A percentile compares a stretch with the other conserved stretches of the same genome.
Evolutionary conservation across 2,113 vertebrate species (phyloP).

Genomic region (Tetrao urogallus): DNA sequence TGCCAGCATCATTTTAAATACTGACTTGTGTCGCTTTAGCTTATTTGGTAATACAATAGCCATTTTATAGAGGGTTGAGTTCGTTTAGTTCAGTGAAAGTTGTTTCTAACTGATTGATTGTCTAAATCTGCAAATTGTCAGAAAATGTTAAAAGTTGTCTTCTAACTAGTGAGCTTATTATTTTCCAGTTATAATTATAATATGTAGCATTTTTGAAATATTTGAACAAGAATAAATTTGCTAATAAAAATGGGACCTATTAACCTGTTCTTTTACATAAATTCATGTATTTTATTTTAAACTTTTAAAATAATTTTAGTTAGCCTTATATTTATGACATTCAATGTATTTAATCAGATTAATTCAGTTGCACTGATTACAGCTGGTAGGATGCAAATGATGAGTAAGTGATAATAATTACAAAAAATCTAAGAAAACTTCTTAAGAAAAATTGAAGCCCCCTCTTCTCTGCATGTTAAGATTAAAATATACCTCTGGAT

Average conservation of each 20-base stretch:
- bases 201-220: constrained; percentile 9
- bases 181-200: constrained; percentile 37
- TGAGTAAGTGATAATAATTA: constrained; percentile 21
- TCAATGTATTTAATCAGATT: not conserved
- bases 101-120: constrained; percentile 3
- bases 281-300: not conserved
- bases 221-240: not conserved
- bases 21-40: constrained; percentile 53
- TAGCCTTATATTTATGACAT: not conserved
- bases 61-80: constrained; percentile 37
- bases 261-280: constrained; percentile 11
- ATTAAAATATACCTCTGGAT: constrained; percentile 39
- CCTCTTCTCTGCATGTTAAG: constrained; percentile 1
- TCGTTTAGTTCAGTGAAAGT: constrained; percentile 54
- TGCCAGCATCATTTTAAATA: constrained; percentile 33
- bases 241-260: not conserved
- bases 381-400: constrained; percentile 16
- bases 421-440: constrained; percentile 34
- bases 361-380: not conserved
- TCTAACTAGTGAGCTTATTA: not conserved
- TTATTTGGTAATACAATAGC: constrained; percentile 45
- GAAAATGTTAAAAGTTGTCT: constrained; percentile 53
- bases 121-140: constrained; percentile 34
- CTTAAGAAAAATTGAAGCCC: constrained; percentile 16
- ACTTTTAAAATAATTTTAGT: not conserved